Percentiles rank a stretch among this genome's conserved stretches.
phyloP scores from a whole-genome alignment of 2,797 vertebrate species.

The Melanogrammus aeglefinus region DNA sequence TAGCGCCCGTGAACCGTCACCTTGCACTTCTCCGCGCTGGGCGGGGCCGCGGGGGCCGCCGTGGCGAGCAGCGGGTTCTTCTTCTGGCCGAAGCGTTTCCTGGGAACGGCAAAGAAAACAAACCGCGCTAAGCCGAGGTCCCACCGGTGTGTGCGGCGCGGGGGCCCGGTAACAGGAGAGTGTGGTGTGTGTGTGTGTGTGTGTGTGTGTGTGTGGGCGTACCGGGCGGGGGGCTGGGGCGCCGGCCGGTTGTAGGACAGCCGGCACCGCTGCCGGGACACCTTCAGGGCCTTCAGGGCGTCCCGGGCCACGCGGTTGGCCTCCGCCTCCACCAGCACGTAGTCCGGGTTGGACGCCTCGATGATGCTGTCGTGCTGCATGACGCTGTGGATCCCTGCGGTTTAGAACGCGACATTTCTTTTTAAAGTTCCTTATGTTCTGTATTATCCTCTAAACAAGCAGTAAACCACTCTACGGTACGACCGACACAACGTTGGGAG shows the following conservation, averaged over 20 bases:
- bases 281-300: conserved; percentile 85
- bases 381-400: conserved; percentile 92
- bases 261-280: conserved; percentile 85
- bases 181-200: too few species aligned
- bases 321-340: conserved; percentile 91
- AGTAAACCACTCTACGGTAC: too few species aligned
- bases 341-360: conserved; percentile 88
- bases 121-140: background rate
- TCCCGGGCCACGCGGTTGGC: conserved; percentile 92
- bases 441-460: too few species aligned
- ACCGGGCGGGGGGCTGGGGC: conserved; percentile 71
- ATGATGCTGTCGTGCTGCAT: conserved; percentile 96
- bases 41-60: conserved; percentile 31
- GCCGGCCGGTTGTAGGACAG: conserved; percentile 74
- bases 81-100: conserved; percentile 72
- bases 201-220: too few species aligned
- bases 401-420: too few species aligned
- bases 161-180: too few species aligned
- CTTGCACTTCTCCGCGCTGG: conserved; percentile 63
- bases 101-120: conserved; percentile 25
- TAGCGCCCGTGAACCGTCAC: conserved; percentile 43
- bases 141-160: background rate
- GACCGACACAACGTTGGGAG: too few species aligned
- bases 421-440: too few species aligned
- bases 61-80: conserved; percentile 65